phyloP scores from a whole-genome alignment of 2,797 vertebrate genomes.

The Microchirus variegatus region DNA sequence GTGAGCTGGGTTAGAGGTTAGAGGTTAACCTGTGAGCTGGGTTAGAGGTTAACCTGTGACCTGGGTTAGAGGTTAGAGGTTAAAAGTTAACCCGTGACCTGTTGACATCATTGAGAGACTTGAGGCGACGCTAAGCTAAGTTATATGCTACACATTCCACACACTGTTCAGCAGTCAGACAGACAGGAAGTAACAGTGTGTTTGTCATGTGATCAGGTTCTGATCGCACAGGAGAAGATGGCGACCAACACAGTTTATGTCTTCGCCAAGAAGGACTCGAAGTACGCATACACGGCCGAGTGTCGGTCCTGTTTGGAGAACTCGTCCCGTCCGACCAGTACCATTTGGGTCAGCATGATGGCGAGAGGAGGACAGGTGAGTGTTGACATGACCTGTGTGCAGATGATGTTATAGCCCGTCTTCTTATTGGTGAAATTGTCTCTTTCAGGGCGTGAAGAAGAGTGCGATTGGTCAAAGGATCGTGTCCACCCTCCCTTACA shows the following conservation, averaged over 20 bases:
- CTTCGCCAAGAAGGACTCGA: conserved; percentile 98
- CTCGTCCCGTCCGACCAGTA: conserved; percentile 96
- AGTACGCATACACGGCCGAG: conserved; percentile 97
- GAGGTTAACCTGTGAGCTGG: conserved; percentile 81
- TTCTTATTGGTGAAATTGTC: background rate
- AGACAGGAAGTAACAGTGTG: background rate
- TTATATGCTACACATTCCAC: too few species aligned
- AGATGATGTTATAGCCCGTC: background rate
- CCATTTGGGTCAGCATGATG: conserved; percentile 99
- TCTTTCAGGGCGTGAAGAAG: conserved; percentile 92
- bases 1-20: conserved; percentile 41
- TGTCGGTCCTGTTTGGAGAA: conserved; percentile 98
- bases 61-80: too few species aligned
- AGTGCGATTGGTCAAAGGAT: conserved; percentile 98
- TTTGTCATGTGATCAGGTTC: conserved; percentile 81
- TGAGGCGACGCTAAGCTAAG: background rate
- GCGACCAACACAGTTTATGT: conserved; percentile 99
- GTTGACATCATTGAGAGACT: too few species aligned
- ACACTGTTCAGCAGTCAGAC: too few species aligned
- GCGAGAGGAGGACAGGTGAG: conserved; percentile 96
- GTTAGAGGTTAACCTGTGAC: conserved; percentile 66
- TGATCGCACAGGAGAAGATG: conserved; percentile 99
- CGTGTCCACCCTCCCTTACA: conserved; percentile 95
- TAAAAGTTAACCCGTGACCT: conserved; percentile 84
- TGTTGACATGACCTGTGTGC: background rate